These are phyloP conservation scores for Anomalospiza imberbis DNA, from an alignment of 2,797 vertebrate genomes.

Conservation along the genomic window DNA sequence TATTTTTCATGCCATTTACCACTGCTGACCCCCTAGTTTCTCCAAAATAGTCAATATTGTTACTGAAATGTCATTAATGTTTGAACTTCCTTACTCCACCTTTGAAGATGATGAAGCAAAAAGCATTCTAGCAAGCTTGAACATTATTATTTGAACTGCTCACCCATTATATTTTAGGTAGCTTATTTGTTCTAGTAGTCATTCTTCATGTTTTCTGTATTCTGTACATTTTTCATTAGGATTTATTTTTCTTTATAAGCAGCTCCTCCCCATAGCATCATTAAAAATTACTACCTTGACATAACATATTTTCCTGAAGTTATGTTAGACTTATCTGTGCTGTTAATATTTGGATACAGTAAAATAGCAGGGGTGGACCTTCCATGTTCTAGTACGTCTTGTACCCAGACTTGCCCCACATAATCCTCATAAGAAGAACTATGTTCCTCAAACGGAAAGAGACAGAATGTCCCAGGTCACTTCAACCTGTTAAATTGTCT, in stretches of 20 bases:
- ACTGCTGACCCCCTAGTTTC: not conserved
- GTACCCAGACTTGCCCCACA: not conserved
- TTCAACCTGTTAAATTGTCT: conserved; percentile 9
- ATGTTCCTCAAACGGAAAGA: not conserved
- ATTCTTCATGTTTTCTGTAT: not conserved
- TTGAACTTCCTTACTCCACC: not conserved
- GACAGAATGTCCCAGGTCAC: not conserved
- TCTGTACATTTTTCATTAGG: not conserved
- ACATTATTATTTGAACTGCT: not conserved
- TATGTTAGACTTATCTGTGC: not conserved
- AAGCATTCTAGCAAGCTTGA: not conserved
- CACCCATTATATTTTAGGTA: not conserved
- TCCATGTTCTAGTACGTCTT: not conserved
- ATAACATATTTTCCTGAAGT: not conserved
- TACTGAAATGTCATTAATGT: not conserved
- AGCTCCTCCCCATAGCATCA: not conserved
- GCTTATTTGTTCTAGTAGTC: not conserved
- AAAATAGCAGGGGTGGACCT: not conserved
- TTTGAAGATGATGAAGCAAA: not conserved
- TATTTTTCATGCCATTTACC: not conserved
- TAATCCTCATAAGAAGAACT: not conserved
- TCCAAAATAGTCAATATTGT: not conserved
- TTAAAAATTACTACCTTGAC: not conserved
- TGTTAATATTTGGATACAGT: not conserved
- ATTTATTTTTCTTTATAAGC: not conserved